Base-by-base conservation (phyloP, 2,888 invertebrate genomes). In the Ischnus inquisitorius region DNA sequence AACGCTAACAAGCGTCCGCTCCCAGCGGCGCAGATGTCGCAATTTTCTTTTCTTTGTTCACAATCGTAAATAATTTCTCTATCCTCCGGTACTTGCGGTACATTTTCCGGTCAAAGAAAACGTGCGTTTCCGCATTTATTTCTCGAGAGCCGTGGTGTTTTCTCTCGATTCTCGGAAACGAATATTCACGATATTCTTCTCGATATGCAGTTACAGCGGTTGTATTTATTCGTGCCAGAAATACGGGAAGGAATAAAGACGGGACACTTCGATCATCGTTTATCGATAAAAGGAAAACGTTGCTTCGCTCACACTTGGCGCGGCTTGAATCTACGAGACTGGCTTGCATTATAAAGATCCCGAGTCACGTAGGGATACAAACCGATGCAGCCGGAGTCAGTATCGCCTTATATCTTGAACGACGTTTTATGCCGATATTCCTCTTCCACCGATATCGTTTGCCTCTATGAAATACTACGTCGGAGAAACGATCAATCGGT, bases 401-500 rank as follows among this genome's bases (percentile, higher is more conserved):
- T 60, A 65, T 48, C 22, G 72, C 51, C 72, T 71, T 77, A 39
- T 25, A 60, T 54, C 25, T 48, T 34, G 51, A 41, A 16, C 75
- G 46, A 65, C 57, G 28, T 75, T 43, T 60, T 51, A 8, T 14
- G 6, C 54, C 34, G 4, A 28, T 62, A 60, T 22, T 51, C 72
- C 14, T 39, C 22, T 71, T 72, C 71, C 51, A 60, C 22, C 43
- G 67, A 60, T 57, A 72, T 28, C 39, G 67, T 19, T 75, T 69
- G 22, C 62, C 64, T 71, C 74, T 68, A 81, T 81, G 64, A 78
- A 84, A 81, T 83, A 74, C 76, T 62, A 19, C 19, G 39, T 68
- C 41, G 60, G 19, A 46, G 54, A 25, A 54, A 76, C 80, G 77
- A 85, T 86, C 85, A 85, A 85, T 79, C 74, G 77, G 39, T 39